Conservation (phyloP, 2,888 invertebrate genomes). For the Amiota minor region DNA sequence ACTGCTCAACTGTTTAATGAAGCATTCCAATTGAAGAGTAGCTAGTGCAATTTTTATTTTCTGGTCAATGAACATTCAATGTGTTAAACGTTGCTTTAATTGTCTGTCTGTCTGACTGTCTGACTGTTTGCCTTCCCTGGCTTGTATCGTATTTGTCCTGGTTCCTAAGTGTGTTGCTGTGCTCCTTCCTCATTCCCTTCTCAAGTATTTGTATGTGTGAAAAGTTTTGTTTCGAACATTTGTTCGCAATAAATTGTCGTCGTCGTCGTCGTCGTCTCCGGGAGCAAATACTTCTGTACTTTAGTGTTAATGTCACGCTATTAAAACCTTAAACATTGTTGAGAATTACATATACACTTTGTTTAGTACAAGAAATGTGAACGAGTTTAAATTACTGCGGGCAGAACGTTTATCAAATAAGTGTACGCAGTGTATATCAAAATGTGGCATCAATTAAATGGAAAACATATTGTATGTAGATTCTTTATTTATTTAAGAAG, state of each 20-base stretch:
- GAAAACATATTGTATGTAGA: no score
- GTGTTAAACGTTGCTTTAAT: conserved; percentile 65
- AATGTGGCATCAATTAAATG: no score
- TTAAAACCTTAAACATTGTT: conserved; percentile 24
- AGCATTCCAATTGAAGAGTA: conserved; percentile 61
- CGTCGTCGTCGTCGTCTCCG: not conserved
- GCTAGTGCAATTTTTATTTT: conserved; percentile 65
- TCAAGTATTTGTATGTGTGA: conserved; percentile 3
- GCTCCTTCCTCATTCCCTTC: not conserved
- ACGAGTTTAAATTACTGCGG: no score
- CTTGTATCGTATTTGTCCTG: conserved; percentile 20
- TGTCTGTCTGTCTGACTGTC: conserved; percentile 51
- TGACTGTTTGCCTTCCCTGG: conserved; percentile 53
- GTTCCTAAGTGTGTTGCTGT: no score
- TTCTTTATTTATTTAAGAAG: no score
- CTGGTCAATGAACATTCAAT: conserved; percentile 66
- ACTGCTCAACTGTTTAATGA: conserved; percentile 57
- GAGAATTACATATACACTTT: not conserved
- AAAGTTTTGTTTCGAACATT: conserved; percentile 17
- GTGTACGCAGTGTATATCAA: no score
- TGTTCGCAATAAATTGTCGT: not conserved
- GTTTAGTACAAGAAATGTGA: no score
- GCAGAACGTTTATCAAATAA: no score
- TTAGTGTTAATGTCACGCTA: not conserved
- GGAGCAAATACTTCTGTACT: not conserved